These are phyloP conservation scores for Solenopsis invicta DNA, from an alignment of 1,140 invertebrate genomes.

Conservation along the genomic window DNA sequence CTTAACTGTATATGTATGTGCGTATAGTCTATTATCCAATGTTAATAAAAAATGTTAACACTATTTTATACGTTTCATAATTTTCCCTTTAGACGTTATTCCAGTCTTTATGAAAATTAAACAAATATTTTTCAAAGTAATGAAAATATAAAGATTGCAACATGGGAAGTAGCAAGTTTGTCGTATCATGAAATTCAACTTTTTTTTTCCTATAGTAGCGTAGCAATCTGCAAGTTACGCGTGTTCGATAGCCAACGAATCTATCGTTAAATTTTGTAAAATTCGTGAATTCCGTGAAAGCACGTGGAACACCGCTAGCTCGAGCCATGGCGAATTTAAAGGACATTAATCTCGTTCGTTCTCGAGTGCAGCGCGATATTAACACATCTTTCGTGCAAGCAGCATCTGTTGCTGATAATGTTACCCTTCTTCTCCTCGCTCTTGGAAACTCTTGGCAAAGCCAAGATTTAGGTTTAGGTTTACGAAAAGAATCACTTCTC, in stretches of 20 bases:
- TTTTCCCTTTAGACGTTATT: background rate
- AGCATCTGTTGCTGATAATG: conserved; percentile 60
- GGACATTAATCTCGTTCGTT: background rate
- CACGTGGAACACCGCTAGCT: background rate
- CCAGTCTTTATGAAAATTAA: background rate
- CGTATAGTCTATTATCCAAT: background rate
- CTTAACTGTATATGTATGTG: background rate
- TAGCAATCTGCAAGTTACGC: background rate
- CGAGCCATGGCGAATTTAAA: background rate
- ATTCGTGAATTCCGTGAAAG: background rate
- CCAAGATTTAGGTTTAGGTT: background rate
- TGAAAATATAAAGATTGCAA: no score
- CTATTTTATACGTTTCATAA: background rate
- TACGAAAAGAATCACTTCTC: conserved; percentile 20
- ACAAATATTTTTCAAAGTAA: background rate
- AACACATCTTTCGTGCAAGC: background rate
- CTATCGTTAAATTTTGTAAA: background rate
- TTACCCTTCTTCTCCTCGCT: conserved; percentile 2
- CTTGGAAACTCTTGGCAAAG: background rate
- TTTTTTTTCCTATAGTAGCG: background rate
- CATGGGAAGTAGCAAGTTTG: background rate
- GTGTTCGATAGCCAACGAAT: background rate
- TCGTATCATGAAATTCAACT: background rate
- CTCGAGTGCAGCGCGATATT: background rate
- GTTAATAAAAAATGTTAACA: background rate